Conservation (phyloP, 2,797 vertebrate species). For the Anguilla pacifica region DNA sequence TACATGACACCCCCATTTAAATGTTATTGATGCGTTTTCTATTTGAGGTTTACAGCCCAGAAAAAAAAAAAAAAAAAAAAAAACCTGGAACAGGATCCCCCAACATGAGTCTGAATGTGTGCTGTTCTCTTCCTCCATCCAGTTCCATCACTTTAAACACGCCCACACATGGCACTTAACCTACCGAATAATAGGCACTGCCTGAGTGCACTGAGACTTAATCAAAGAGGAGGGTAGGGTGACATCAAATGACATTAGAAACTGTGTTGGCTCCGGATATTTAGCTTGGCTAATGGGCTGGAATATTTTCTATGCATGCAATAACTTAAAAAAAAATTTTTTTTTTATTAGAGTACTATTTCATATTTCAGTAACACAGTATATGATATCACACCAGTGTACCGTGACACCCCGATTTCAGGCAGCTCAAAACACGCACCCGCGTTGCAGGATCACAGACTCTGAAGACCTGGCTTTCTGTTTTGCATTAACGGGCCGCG, state of each 20-base stretch:
- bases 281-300: neutral
- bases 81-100: neutral
- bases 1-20: too few species aligned
- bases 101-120: neutral
- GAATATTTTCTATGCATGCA: neutral
- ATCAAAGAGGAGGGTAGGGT: neutral
- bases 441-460: neutral
- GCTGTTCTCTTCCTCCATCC: neutral
- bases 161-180: neutral
- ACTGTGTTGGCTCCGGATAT: neutral
- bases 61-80: neutral
- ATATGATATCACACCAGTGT: neutral
- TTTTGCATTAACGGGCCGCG: neutral
- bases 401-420: neutral
- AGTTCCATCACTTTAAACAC: neutral
- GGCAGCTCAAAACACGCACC: neutral
- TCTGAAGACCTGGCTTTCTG: neutral
- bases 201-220: neutral
- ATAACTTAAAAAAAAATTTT: neutral
- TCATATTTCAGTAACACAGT: neutral
- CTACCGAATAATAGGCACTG: neutral
- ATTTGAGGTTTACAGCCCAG: too few species aligned
- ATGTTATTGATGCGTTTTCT: too few species aligned
- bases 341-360: neutral
- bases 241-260: neutral